A percentile compares a stretch with the other conserved stretches of the same genome.
Conservation (phyloP, 2,797 vertebrate species). For the Microctenopoma steveboyesi region DNA sequence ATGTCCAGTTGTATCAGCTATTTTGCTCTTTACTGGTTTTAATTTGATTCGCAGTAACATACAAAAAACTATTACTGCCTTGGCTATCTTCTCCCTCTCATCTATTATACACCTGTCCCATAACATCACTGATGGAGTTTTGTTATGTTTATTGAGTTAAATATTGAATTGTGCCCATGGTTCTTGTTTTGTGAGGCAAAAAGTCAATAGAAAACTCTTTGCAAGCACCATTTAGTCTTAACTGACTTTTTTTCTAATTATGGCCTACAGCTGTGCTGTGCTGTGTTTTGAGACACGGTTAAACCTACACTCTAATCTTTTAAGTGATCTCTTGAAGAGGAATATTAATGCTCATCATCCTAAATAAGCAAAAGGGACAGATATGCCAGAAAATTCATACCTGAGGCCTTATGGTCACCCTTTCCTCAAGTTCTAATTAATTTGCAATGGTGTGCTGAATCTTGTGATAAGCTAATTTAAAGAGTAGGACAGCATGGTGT, state of each 20-base stretch:
- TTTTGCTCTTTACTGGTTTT: slow-evolving; percentile 41
- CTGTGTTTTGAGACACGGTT: slow-evolving; percentile 26
- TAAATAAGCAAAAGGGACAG: slow-evolving; percentile 4
- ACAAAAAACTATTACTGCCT: slow-evolving; percentile 49
- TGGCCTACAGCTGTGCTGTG: slow-evolving; percentile 27
- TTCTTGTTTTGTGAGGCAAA: slow-evolving; percentile 27
- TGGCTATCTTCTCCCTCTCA: slow-evolving; percentile 1
- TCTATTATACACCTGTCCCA: slow-evolving; percentile 35
- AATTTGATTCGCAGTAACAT: slow-evolving; percentile 51
- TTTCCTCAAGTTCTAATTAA: slow-evolving; percentile 22
- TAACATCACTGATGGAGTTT: slow-evolving; percentile 17
- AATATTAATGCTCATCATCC: slow-evolving; percentile 5
- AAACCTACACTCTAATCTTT: slow-evolving; percentile 27
- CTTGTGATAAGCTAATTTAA: slow-evolving; percentile 41
- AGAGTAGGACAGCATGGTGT: not conserved
- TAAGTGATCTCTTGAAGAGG: slow-evolving; percentile 28
- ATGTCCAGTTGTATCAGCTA: slow-evolving; percentile 25
- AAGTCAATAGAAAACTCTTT: slow-evolving; percentile 11
- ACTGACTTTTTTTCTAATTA: not conserved
- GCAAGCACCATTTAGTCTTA: slow-evolving; percentile 9
- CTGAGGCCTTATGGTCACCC: slow-evolving; percentile 29
- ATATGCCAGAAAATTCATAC: slow-evolving; percentile 19
- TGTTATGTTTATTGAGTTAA: slow-evolving; percentile 16
- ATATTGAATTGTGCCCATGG: slow-evolving; percentile 21
- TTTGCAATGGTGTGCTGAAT: slow-evolving; percentile 36